These are phyloP conservation scores for Salvelinus fontinalis DNA, from an alignment of 2,113 vertebrate species.

Conservation along the genomic window DNA sequence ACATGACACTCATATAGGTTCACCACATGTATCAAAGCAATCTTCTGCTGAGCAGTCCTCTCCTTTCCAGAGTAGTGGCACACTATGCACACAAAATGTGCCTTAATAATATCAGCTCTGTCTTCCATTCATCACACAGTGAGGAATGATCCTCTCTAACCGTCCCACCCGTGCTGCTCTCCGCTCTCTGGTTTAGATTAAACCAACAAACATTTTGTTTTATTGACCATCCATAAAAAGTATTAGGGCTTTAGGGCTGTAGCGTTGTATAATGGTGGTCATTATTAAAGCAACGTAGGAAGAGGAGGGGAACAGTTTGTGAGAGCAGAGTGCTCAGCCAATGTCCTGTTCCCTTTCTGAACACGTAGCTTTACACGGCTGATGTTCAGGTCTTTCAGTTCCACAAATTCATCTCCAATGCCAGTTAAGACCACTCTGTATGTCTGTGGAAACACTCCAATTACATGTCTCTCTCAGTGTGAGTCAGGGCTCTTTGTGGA, in stretches of 20 bases:
- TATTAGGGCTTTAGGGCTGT: background rate
- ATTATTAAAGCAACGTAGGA: conserved; percentile 13
- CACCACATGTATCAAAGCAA: too few relatives aligned
- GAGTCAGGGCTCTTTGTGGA: conserved; percentile 27
- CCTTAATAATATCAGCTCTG: too few relatives aligned
- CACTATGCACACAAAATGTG: too few relatives aligned
- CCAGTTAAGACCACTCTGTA: conserved; percentile 33
- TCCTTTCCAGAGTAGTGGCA: too few relatives aligned
- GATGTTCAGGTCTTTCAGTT: conserved; percentile 68
- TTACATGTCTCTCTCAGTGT: conserved; percentile 48
- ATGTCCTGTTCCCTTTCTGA: conserved; percentile 66
- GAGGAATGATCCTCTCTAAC: too few relatives aligned
- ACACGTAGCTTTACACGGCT: conserved; percentile 53
- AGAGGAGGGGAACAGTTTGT: background rate
- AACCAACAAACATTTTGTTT: background rate
- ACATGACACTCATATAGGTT: too few relatives aligned
- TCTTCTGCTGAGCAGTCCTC: too few relatives aligned
- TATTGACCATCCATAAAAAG: conserved; percentile 19
- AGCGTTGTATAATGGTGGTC: conserved; percentile 11
- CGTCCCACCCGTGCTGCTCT: too few relatives aligned
- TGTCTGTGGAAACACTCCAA: conserved; percentile 54
- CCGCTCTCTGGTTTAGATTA: background rate
- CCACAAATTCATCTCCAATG: conserved; percentile 71
- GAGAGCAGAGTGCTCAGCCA: conserved; percentile 32
- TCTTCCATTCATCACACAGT: too few relatives aligned